Percentiles rank a stretch among this genome's conserved stretches.
These are phyloP conservation scores for Halictus quadricinctus DNA, from an alignment of 2,888 invertebrate genomes.

Conservation along the genomic window DNA sequence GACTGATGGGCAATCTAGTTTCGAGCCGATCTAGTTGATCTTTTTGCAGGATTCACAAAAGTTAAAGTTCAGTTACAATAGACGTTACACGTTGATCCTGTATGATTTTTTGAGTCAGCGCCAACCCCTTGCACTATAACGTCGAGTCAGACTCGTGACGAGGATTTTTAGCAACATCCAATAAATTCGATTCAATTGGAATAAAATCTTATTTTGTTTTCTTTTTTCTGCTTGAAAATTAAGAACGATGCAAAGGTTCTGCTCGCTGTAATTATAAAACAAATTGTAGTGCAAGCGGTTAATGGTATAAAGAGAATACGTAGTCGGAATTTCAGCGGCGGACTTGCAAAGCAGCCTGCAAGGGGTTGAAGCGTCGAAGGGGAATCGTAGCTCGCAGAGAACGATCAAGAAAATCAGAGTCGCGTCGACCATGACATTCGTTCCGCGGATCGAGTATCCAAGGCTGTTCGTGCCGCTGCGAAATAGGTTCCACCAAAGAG, in stretches of 20 bases:
- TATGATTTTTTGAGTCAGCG: not conserved
- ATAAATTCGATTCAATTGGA: too few relatives aligned
- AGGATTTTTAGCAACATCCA: too few relatives aligned
- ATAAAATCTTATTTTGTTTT: too few relatives aligned
- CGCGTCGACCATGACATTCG: conserved; percentile 12
- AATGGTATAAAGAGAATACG: too few relatives aligned
- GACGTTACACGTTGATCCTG: not conserved
- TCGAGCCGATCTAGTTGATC: too few relatives aligned
- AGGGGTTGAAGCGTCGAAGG: too few relatives aligned
- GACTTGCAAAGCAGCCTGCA: too few relatives aligned
- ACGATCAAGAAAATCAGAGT: not conserved
- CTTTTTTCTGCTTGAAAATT: too few relatives aligned
- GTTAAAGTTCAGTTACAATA: not conserved
- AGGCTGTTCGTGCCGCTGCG: not conserved
- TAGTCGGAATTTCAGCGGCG: too few relatives aligned
- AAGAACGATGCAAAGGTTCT: too few relatives aligned
- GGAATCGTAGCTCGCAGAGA: not conserved
- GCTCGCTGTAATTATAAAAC: too few relatives aligned
- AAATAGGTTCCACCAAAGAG: not conserved
- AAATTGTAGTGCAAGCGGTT: too few relatives aligned
- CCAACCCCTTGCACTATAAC: not conserved
- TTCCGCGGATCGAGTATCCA: not conserved
- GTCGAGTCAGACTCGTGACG: not conserved
- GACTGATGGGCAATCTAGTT: not conserved
- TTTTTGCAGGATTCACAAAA: not conserved